Base-by-base conservation (phyloP, 1,140 invertebrate genomes). In the Nomia melanderi region DNA sequence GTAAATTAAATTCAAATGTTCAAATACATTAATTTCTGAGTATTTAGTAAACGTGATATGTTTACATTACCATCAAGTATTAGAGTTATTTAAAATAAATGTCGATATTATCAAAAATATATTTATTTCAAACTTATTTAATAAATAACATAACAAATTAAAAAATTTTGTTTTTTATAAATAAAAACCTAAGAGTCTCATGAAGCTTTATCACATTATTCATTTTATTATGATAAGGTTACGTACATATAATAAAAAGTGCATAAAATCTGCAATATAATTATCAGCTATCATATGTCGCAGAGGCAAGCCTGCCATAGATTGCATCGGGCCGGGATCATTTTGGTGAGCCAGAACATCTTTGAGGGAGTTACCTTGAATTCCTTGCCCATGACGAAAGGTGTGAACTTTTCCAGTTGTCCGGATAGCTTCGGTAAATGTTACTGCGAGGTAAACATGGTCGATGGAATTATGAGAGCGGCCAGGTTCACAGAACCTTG, bases 401-500 rank as follows among this genome's bases (percentile, higher is more conserved):
- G 29, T 66, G 47, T 65, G 60, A 60, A 75, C 29, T 81, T 64
- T 83, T 77, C 74, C 60, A 83, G 81, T 23, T 84, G 81, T 17
- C 73, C 65, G 11, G 44, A 56, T 17, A 56, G 23, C 53, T 54
- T 63, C 33, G 62, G 54, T 47, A 72, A 70, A 70, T 84, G 78
- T 72, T 64, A 54, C 36, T 84, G 78, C 62, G 71, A 79, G 29
- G 64, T 79, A 31, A 63, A 47, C 33, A 75, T 23, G 50, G 59
- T 57, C 60, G 57, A 72, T 74, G 77, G 70, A 56, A 75, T 72
- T 56, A 70, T 75, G 73, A 78, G 44, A 77, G 70, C 64, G 44
- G 73, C 27, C 20, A 78, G 83, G 39, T 70, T 74, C 60, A 84
- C 74, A 23, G 74, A 78, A 71, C 62, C 72, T 73, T 82, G 78